Evolutionary conservation across 1,140 invertebrate species (phyloP).

Genomic region (Dinothrombium tinctorium): DNA sequence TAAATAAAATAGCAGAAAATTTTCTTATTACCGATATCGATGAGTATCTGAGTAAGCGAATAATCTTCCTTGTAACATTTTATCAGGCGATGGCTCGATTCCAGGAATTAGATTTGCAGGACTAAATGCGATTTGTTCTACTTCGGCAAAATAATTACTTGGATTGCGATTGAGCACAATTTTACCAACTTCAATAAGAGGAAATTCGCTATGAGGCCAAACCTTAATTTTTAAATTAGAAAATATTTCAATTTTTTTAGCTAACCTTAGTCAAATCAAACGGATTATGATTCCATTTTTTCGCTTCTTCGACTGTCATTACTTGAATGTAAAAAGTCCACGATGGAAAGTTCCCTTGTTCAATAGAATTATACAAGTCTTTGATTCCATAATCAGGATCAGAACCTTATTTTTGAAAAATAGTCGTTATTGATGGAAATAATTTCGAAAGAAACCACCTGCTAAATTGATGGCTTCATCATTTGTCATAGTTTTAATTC

Average conservation of each 20-base stretch:
- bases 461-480: slow-evolving; percentile 45
- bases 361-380: slow-evolving; percentile 77
- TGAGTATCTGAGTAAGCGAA: slow-evolving; percentile 89
- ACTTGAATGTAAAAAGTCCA: slow-evolving; percentile 45
- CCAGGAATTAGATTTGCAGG: slow-evolving; percentile 74
- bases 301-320: slow-evolving; percentile 32
- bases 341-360: slow-evolving; percentile 45
- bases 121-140: slow-evolving; percentile 84
- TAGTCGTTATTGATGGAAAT: too few species aligned
- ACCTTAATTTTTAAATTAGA: slow-evolving; percentile 38
- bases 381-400: slow-evolving; percentile 68
- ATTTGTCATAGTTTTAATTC: slow-evolving; percentile 54
- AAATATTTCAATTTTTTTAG: slow-evolving; percentile 69
- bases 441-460: too few species aligned
- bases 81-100: slow-evolving; percentile 74
- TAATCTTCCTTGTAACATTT: slow-evolving; percentile 65
- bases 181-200: slow-evolving; percentile 71
- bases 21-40: slow-evolving; percentile 42
- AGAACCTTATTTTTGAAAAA: too few species aligned
- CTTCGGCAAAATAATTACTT: slow-evolving; percentile 66
- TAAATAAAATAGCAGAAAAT: neutral
- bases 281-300: slow-evolving; percentile 48
- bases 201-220: slow-evolving; percentile 66
- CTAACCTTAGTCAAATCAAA: slow-evolving; percentile 74
- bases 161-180: slow-evolving; percentile 70